Evolutionary conservation across 2,113 vertebrate genomes (phyloP).

Genomic region (Seriola quinqueradiata): DNA sequence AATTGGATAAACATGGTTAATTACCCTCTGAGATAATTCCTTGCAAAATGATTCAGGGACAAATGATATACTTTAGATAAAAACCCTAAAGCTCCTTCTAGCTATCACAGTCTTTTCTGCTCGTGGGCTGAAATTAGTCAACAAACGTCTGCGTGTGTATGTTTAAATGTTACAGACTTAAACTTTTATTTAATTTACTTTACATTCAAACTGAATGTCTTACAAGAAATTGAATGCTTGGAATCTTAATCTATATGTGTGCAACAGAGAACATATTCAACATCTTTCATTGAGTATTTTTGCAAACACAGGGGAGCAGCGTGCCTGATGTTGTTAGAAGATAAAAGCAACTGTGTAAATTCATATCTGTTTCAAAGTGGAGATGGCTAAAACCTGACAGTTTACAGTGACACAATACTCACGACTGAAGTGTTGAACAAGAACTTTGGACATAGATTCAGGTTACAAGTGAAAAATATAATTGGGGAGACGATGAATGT

Average conservation of each 20-base stretch:
- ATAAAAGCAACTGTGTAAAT: not conserved
- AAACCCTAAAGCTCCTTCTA: conserved; percentile 11
- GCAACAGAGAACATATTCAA: not conserved
- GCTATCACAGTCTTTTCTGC: not conserved
- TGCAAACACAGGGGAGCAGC: not conserved
- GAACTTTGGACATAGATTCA: not conserved
- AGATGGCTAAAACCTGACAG: not conserved
- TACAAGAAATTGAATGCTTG: too few relatives aligned
- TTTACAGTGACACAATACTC: not conserved
- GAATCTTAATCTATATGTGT: not conserved
- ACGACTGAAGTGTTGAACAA: not conserved
- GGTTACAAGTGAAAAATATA: not conserved
- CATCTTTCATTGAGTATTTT: not conserved
- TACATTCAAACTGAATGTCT: not conserved
- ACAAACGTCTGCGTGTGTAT: not conserved
- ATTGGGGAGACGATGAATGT: not conserved
- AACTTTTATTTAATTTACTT: not conserved
- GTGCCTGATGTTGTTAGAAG: not conserved
- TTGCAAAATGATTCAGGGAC: conserved; percentile 25
- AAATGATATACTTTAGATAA: conserved; percentile 21
- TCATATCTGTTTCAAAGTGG: not conserved
- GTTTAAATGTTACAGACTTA: not conserved
- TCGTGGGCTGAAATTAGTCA: conserved; percentile 9
- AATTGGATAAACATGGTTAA: conserved; percentile 18
- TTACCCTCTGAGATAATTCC: not conserved